phyloP scores from a whole-genome alignment of 2,888 invertebrate species.

The Leucophenga maculata region DNA sequence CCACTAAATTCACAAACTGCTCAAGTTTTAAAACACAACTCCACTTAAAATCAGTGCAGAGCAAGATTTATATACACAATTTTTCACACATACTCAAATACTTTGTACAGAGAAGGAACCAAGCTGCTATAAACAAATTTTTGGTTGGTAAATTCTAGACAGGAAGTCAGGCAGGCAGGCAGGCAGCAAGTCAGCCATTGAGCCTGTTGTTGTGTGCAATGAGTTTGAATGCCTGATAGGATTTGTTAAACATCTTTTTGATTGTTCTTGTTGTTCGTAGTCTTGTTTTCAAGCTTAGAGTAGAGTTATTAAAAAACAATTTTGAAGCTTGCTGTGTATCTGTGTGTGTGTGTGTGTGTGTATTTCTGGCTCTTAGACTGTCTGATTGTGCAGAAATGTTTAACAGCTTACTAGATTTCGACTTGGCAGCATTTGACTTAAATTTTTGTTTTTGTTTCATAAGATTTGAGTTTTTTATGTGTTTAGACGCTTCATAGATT shows the following conservation, averaged over 20 bases:
- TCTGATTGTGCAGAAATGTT: conserved; percentile 12
- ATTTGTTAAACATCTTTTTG: conserved; percentile 23
- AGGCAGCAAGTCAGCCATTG: neutral
- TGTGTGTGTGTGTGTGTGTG: neutral
- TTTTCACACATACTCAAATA: neutral
- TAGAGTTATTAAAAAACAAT: conserved; percentile 64
- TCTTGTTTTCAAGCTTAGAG: conserved; percentile 49
- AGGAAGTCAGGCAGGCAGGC: neutral
- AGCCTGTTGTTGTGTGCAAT: neutral
- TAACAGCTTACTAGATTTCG: neutral
- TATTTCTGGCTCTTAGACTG: neutral
- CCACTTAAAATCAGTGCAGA: conserved; percentile 7
- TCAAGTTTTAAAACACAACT: conserved; percentile 50
- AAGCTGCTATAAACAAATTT: conserved; percentile 1
- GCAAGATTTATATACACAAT: neutral
- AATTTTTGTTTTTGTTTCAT: too few species aligned
- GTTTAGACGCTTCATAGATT: too few species aligned
- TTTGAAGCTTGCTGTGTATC: conserved; percentile 48
- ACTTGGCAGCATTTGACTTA: too few species aligned
- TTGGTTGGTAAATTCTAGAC: neutral
- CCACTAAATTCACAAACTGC: conserved; percentile 63
- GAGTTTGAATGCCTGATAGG: conserved; percentile 7
- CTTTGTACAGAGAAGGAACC: neutral
- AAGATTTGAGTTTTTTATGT: too few species aligned
- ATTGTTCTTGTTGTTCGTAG: conserved; percentile 24